A percentile compares a stretch with the other conserved stretches of the same genome.
Conservation (phyloP, 2,888 invertebrate species). For the Nysson spinosus region DNA sequence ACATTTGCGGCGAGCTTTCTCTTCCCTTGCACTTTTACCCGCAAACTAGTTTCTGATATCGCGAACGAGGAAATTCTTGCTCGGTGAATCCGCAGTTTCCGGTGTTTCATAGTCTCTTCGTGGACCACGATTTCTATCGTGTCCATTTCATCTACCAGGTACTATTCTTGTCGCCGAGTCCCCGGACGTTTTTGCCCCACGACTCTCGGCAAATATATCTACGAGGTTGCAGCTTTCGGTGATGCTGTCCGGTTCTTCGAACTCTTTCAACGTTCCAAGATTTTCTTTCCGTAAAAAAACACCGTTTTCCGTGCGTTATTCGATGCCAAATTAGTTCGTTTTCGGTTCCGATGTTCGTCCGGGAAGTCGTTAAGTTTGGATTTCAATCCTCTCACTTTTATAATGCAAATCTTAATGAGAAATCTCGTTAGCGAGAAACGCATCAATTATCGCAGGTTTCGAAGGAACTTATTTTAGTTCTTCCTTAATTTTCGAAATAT, state of each 20-base stretch:
- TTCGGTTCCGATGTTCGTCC: too few relatives aligned
- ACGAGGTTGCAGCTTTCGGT: constrained; percentile 65
- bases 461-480: constrained; percentile 16
- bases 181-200: constrained; percentile 69
- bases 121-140: constrained; percentile 49
- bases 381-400: too few relatives aligned
- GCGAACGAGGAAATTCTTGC: background rate
- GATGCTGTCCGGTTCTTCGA: constrained; percentile 26
- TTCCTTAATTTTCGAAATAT: constrained; percentile 21
- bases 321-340: too few relatives aligned
- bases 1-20: constrained; percentile 13
- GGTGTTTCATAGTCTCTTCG: constrained; percentile 33
- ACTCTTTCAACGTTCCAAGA: background rate
- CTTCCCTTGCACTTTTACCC: constrained; percentile 1
- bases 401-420: background rate
- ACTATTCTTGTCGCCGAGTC: constrained; percentile 75
- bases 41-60: background rate
- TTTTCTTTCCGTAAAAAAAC: too few relatives aligned
- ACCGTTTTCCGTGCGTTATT: too few relatives aligned
- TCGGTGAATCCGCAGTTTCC: constrained; percentile 9
- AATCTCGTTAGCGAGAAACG: background rate
- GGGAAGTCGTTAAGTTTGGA: too few relatives aligned
- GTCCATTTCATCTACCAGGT: constrained; percentile 69
- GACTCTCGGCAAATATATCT: constrained; percentile 72
- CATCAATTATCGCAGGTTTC: constrained; percentile 11